Evolutionary conservation across 2,113 vertebrate species (phyloP), one percentile per base, ranked within the genome.

Genomic region (Nothocercus julius): DNA sequence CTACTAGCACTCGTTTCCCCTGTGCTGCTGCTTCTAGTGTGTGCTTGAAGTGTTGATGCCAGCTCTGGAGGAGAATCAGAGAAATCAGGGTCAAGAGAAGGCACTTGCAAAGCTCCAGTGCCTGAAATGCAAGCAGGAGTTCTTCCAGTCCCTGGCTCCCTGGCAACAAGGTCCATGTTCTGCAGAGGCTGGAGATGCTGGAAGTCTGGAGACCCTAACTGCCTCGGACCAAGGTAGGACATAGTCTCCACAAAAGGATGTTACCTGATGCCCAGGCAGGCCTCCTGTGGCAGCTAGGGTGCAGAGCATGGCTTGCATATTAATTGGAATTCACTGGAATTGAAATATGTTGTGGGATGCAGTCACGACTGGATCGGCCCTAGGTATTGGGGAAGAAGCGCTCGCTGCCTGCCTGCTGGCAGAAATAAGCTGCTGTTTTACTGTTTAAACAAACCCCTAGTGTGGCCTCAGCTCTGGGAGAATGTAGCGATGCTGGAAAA

Each of bases 101-200:
- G 69, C 87, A 74, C 69, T 66, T 7, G 40, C 79, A 1, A 96
- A 90, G 30, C 90, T 99, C 77, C 98, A 99, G 95, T 99, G 99
- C 83, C 98, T 99, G 21, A 99, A 98, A 85, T 99, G 99, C 95
- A 96, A 97, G 61, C 96, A 95, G 4, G 98, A 98, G 95, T 99
- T 99, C 95, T 91, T 22, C 2, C 93, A 89, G 49, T 45, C 53
- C 25, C 32, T 89, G 82, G 14, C 15, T 30, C 13, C 42, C 38
- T 85, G 87, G 62, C 59, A 56, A 42, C 93, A 96, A 94, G 87
- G 61, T 82, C n/a, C 66, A 5, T 90, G 74, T 73, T 44, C 77
- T 87, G 76, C 92, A 70, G 80, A 86, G 25, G 18, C 2, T 88
- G 91, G 74, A 93, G 90, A 86, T 2, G 1, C 30, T 47, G 56